Percentiles rank a stretch among this genome's conserved stretches.
Conservation (phyloP, 2,113 vertebrate species). For the Okapia johnstoni region DNA sequence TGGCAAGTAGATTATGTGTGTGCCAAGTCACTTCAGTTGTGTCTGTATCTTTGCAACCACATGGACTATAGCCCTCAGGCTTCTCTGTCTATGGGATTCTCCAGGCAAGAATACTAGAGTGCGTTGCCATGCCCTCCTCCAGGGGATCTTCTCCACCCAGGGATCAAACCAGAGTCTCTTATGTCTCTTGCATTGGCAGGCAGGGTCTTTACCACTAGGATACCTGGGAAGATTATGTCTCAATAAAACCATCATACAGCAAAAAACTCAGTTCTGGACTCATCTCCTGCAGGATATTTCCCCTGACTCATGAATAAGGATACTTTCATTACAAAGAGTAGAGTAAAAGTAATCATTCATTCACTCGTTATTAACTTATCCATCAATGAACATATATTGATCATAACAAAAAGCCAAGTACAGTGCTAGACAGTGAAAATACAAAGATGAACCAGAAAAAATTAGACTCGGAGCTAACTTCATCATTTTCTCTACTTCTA, state of each 20-base stretch:
- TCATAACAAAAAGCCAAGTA: background rate
- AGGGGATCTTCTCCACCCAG: background rate
- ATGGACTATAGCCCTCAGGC: background rate
- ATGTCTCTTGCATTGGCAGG: background rate
- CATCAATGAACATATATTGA: background rate
- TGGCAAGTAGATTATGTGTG: background rate
- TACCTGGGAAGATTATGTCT: background rate
- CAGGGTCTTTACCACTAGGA: background rate
- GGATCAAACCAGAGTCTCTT: background rate
- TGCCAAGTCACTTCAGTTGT: background rate
- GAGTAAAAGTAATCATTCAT: background rate
- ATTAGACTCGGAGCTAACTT: fast-evolving
- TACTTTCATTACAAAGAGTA: background rate
- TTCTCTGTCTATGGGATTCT: background rate
- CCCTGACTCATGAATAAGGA: background rate
- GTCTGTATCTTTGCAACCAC: background rate
- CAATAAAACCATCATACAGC: background rate
- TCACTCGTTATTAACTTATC: background rate
- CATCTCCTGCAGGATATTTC: background rate
- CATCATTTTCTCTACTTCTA: background rate
- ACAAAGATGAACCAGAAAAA: background rate
- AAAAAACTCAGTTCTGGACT: background rate
- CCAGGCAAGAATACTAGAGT: background rate
- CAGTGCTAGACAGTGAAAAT: background rate
- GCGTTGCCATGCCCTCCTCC: background rate